These are phyloP conservation scores for Griposia aprilina DNA, from an alignment of 2,888 invertebrate genomes.

Conservation along the genomic window DNA sequence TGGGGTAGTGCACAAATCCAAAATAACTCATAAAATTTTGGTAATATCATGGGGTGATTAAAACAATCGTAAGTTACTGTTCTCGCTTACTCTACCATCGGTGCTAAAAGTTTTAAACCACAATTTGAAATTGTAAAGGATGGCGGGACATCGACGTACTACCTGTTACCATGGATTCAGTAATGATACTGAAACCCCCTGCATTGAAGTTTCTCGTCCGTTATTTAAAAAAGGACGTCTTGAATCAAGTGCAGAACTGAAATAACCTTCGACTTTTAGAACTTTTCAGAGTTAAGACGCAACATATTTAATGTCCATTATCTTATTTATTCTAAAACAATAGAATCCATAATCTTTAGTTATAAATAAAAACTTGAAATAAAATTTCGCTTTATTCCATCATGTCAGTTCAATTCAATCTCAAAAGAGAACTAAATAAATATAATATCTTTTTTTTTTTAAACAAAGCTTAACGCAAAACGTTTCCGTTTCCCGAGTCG, in stretches of 20 bases:
- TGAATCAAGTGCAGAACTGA: conserved; percentile 11
- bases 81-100: background rate
- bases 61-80: background rate
- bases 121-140: background rate
- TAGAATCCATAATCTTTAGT: background rate
- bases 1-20: background rate
- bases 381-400: conserved; percentile 2
- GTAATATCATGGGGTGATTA: background rate
- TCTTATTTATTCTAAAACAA: conserved; percentile 21
- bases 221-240: too few species aligned
- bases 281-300: conserved; percentile 2
- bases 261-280: conserved; percentile 35
- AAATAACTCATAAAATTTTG: background rate
- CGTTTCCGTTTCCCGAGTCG: conserved; percentile 76
- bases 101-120: background rate
- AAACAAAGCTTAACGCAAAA: conserved; percentile 73
- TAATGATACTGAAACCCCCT: too few species aligned
- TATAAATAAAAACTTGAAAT: background rate
- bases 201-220: too few species aligned
- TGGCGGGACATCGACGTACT: too few species aligned
- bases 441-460: conserved; percentile 60
- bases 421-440: conserved; percentile 54
- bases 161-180: too few species aligned
- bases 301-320: background rate
- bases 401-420: conserved; percentile 33